Evolutionary conservation across 2,113 vertebrate species (phyloP).

Genomic region (Anthoscopus minutus): DNA sequence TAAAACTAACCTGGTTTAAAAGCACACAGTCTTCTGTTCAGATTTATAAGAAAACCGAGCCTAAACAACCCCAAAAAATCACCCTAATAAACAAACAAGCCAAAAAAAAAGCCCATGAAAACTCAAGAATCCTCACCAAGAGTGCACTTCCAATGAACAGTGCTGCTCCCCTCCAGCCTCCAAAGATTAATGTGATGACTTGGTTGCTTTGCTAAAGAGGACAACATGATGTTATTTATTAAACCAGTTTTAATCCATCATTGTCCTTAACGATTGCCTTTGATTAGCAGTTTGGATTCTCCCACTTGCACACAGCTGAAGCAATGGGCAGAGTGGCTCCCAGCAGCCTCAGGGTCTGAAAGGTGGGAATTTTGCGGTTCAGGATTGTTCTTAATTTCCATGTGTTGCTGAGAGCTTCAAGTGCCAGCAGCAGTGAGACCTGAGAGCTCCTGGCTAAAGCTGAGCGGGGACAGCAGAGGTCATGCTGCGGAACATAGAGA

Average conservation of each 20-base stretch:
- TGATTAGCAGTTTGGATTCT: slow-evolving; percentile 27
- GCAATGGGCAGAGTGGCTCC: background rate
- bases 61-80: background rate
- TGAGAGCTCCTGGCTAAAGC: background rate
- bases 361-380: background rate
- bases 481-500: background rate
- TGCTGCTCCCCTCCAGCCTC: background rate
- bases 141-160: background rate
- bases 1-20: background rate
- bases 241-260: background rate
- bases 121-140: background rate
- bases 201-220: background rate
- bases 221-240: background rate
- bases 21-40: background rate
- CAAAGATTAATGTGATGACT: background rate
- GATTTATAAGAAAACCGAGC: background rate
- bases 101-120: background rate
- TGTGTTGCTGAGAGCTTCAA: background rate
- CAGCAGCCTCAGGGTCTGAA: background rate
- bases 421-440: background rate
- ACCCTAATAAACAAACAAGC: background rate
- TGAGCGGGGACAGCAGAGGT: background rate
- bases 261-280: background rate
- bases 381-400: slow-evolving; percentile 22
- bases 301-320: background rate